Conservation (phyloP, 2,113 vertebrate species). For the Phrynocephalus versicolor region DNA sequence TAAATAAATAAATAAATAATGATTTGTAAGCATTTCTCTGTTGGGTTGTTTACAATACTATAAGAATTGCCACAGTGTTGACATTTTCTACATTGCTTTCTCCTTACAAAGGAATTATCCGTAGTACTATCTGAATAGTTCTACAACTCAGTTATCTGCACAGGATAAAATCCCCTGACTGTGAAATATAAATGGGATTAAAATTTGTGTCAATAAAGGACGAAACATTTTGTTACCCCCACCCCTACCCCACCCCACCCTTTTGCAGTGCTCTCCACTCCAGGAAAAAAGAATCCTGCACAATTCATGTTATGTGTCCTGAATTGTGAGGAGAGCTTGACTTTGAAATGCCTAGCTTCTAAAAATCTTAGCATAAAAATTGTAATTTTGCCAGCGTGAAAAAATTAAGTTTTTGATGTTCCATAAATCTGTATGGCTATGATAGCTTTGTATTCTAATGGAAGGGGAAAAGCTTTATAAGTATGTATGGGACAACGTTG, state of each 20-base stretch:
- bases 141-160: not conserved
- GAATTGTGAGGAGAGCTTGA: constrained; percentile 31
- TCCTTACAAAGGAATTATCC: not conserved
- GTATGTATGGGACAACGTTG: not conserved
- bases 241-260: not conserved
- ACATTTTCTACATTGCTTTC: not conserved
- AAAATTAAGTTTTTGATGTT: constrained; percentile 12
- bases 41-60: not conserved
- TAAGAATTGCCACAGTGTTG: not conserved
- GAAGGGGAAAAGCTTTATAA: constrained; percentile 25
- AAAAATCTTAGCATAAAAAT: constrained; percentile 25
- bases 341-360: constrained; percentile 33
- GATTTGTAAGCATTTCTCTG: not conserved
- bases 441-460: not conserved
- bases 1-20: no score
- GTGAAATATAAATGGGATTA: not conserved
- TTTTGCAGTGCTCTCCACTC: no score
- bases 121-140: not conserved
- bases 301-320: not conserved
- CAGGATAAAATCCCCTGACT: constrained; percentile 3
- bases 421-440: constrained; percentile 29
- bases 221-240: not conserved
- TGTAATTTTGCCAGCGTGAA: constrained; percentile 33
- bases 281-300: no score
- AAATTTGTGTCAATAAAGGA: constrained; percentile 31